A percentile compares a stretch with the other conserved stretches of the same genome.
phyloP scores from a whole-genome alignment of 37 sponge, comb jelly and placozoan species.

The Lycopodina hypogea region DNA sequence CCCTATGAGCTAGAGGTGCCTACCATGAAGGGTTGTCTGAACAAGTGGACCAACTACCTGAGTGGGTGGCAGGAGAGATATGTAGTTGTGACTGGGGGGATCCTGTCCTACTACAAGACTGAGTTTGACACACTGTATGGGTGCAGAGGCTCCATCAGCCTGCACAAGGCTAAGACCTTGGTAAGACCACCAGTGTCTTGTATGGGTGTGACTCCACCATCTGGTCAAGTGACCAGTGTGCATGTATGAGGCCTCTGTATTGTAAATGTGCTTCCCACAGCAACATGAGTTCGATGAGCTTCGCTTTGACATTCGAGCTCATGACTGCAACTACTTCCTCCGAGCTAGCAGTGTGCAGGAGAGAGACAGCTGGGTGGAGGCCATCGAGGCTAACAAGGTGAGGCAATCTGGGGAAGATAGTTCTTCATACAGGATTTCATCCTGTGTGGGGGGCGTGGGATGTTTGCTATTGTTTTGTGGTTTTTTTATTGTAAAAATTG shows the following conservation, averaged over 20 bases:
- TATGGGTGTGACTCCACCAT: neutral
- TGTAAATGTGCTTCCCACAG: conserved; percentile 14
- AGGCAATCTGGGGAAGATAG: too few species aligned
- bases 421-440: too few species aligned
- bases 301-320: conserved; percentile 78
- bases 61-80: conserved; percentile 95
- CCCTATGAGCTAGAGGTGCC: conserved; percentile 28
- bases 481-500: too few species aligned
- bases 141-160: conserved; percentile 86
- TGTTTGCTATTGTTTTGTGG: too few species aligned
- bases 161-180: conserved; percentile 58
- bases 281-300: conserved; percentile 89
- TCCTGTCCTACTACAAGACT: conserved; percentile 84
- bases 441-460: too few species aligned
- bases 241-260: neutral
- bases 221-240: neutral
- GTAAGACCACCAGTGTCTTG: conserved; percentile 49
- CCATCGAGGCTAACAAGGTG: conserved; percentile 78
- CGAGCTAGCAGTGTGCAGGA: conserved; percentile 69
- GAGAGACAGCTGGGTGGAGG: conserved; percentile 76
- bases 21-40: conserved; percentile 48
- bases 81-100: conserved; percentile 71
- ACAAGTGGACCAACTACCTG: conserved; percentile 95
- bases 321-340: conserved; percentile 80
- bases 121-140: conserved; percentile 81